Evolutionary conservation across 2,797 vertebrate species (phyloP).

Genomic region (Tapera naevia): DNA sequence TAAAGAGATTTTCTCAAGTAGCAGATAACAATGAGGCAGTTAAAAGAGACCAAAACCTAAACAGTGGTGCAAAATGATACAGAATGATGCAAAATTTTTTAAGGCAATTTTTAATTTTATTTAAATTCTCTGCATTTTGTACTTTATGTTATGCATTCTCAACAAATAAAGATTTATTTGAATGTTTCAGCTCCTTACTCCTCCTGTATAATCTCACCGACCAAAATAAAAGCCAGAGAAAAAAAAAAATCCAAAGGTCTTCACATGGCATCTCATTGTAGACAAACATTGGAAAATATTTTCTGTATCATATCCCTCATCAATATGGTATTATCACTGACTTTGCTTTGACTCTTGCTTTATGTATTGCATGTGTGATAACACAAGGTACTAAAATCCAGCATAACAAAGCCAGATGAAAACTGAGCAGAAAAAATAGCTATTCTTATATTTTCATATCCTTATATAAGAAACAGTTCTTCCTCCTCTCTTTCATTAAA

Average conservation of each 20-base stretch:
- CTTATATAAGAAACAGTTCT: neutral
- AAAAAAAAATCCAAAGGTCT: neutral
- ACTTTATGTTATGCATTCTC: neutral
- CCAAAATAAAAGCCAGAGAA: neutral
- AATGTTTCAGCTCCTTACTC: neutral
- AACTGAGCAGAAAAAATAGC: neutral
- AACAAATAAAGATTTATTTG: fast-evolving
- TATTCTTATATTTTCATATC: neutral
- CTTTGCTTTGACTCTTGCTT: neutral
- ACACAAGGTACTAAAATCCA: neutral
- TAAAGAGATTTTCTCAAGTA: neutral
- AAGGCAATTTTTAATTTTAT: neutral
- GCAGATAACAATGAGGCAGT: neutral
- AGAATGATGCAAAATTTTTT: neutral
- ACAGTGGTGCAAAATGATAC: fast-evolving
- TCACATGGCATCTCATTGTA: neutral
- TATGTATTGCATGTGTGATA: neutral
- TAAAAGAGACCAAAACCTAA: too few relatives aligned
- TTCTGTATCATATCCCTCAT: neutral
- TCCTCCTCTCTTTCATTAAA: neutral
- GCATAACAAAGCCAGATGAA: neutral
- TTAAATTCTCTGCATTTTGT: neutral
- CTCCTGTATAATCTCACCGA: neutral
- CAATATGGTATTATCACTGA: neutral
- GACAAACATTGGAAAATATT: neutral